A percentile compares a stretch with the other conserved stretches of the same genome.
phyloP scores from a whole-genome alignment of 2,113 vertebrate genomes.

The Aphelocoma coerulescens region DNA sequence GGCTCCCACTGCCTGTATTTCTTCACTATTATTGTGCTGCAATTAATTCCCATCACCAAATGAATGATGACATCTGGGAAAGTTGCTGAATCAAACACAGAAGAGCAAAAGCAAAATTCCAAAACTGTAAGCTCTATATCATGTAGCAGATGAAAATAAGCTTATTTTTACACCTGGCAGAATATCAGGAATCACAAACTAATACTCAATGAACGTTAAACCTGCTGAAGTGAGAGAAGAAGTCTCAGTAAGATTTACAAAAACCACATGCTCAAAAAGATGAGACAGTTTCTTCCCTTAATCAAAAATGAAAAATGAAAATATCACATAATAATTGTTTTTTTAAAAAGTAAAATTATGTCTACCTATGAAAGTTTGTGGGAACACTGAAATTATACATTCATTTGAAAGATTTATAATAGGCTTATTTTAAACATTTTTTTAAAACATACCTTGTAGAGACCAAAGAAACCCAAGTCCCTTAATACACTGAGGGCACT shows the following conservation, averaged over 20 bases:
- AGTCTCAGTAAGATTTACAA: neutral
- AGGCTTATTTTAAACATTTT: neutral
- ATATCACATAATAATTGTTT: neutral
- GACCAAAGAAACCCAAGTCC: constrained; percentile 94
- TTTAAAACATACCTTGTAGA: constrained; percentile 87
- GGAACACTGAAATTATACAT: neutral
- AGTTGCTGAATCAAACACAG: neutral
- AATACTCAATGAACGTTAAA: neutral
- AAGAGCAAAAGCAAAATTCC: neutral
- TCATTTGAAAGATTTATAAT: neutral
- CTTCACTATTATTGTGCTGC: neutral
- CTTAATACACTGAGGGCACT: constrained; percentile 88
- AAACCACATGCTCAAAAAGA: neutral
- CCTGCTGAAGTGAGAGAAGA: neutral
- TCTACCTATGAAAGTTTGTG: neutral
- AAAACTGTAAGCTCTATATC: neutral
- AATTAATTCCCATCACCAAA: neutral
- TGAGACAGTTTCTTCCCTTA: neutral
- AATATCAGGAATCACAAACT: neutral
- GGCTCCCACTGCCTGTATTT: neutral
- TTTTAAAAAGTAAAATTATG: neutral
- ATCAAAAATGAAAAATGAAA: neutral
- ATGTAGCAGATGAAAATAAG: neutral
- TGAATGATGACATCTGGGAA: neutral
- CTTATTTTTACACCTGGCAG: neutral